Base-by-base conservation (phyloP, 2,797 vertebrate genomes). In the Neosilurus mollespiculum region DNA sequence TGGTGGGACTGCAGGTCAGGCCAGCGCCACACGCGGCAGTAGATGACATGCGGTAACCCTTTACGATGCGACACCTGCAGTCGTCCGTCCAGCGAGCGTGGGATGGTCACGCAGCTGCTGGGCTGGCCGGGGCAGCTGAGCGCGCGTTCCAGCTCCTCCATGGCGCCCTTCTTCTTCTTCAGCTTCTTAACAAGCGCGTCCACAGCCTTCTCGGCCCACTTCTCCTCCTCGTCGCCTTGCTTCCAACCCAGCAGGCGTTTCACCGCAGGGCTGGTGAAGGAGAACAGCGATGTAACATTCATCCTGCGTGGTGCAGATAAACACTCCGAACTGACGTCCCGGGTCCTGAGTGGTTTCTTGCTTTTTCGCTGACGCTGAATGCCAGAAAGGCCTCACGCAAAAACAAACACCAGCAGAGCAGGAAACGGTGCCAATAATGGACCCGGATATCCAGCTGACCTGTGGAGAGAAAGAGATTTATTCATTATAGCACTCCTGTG, bases 1-100 rank as follows among this genome's bases (percentile, higher is more conserved):
- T 99, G 97, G 86, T 99, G 97, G 86, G 97, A 98, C 94, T 99
- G 97, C 78, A 99, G 95, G 90, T 99, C 97, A 0, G 97, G 97
- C 97, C 97, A 99, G 90, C 97, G 96, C 97, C 97, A 99, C 91
- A 99, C 97, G 1, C 97, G 92, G 43, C 97, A 99, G 87, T 99
- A 99, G 87, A 99, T 99, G 84, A 99, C 97, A 0, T 99, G 97
- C 0, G 97, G 97, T 75, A 99, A 93, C 24, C 97, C 97, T 71
- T 99, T 98, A 81, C 97, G 93, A 93, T 99, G 97, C 0, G 97
- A 99, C 87, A 99, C 97, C 90, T 99, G 97, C 84, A 99, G 96
- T 85, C 97, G 92, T 83, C 97, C 97, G 0, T 99, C 97, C 93
- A 99, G 90, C 0, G 97, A 99, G 61, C 97, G 96, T 0, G 97